Evolutionary conservation across 2,797 vertebrate species (phyloP).

Genomic region (Spinibarbus caldwelli): DNA sequence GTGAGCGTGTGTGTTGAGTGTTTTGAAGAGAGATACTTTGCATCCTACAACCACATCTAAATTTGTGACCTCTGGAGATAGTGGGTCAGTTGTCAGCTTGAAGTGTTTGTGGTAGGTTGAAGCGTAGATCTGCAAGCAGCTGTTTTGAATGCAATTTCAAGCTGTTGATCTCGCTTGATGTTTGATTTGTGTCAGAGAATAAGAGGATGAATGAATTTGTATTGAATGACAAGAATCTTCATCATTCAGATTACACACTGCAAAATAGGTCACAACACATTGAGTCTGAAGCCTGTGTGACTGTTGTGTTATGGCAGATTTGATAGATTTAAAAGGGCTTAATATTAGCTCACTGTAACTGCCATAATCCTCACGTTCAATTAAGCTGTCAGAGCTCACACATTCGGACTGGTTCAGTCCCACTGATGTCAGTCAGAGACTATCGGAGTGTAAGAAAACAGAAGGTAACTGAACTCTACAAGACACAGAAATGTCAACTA

Average conservation of each 20-base stretch:
- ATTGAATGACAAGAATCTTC: neutral
- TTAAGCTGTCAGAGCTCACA: conserved; percentile 27
- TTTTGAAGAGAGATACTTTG: neutral
- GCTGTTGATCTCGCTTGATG: neutral
- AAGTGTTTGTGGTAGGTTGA: neutral
- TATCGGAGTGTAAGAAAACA: neutral
- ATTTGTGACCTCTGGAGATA: neutral
- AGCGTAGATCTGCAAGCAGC: neutral
- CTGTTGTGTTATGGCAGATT: conserved; percentile 30
- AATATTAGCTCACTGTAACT: conserved; percentile 20
- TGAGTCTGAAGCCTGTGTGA: neutral
- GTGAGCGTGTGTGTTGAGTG: neutral
- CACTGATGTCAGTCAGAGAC: conserved; percentile 17
- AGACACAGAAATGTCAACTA: neutral
- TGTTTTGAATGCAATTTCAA: neutral
- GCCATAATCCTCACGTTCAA: neutral
- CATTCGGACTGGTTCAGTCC: conserved; percentile 5
- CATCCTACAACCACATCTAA: neutral
- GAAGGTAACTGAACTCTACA: neutral
- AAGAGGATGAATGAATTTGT: neutral
- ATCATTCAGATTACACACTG: neutral
- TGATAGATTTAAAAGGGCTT: conserved; percentile 31
- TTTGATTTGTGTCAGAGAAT: neutral
- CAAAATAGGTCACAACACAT: conserved; percentile 28
- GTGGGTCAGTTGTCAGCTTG: neutral